phyloP scores from a whole-genome alignment of 2,797 vertebrate genomes.

The Chloroceryle inda region DNA sequence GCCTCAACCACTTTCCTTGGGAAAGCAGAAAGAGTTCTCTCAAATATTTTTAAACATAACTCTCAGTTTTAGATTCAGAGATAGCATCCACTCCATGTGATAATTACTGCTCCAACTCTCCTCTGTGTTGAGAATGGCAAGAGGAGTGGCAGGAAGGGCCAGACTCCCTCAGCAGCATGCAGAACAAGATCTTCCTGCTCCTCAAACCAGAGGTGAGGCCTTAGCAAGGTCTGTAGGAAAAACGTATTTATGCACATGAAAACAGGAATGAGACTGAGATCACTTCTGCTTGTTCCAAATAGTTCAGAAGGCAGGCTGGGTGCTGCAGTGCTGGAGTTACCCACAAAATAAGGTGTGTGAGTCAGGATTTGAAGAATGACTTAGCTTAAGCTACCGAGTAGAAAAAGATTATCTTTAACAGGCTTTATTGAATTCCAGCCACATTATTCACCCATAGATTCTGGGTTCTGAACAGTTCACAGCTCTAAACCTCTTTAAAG shows the following conservation, averaged over 20 bases:
- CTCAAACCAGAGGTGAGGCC: neutral
- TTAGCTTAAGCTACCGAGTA: neutral
- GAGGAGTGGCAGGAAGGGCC: neutral
- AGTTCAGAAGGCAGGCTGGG: neutral
- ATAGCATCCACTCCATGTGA: neutral
- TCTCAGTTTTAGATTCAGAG: neutral
- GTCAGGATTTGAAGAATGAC: neutral
- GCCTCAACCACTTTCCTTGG: fast-evolving
- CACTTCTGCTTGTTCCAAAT: neutral
- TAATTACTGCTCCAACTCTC: neutral
- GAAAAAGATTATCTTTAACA: constrained; percentile 23
- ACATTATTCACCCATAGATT: neutral
- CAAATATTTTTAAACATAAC: neutral
- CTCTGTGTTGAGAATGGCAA: neutral
- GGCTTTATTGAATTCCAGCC: constrained; percentile 7
- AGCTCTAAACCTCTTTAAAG: constrained; percentile 47
- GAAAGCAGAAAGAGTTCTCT: neutral
- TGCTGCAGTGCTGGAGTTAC: neutral
- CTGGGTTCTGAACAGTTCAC: neutral
- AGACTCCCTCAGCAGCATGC: neutral
- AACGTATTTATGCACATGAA: neutral
- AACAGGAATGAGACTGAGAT: neutral
- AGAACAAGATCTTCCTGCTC: neutral
- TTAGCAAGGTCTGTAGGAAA: neutral
- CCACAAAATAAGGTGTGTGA: neutral